Evolutionary conservation across 2,113 vertebrate species (phyloP), one percentile per base, ranked within the genome.

Genomic region (Symphodus melops): DNA sequence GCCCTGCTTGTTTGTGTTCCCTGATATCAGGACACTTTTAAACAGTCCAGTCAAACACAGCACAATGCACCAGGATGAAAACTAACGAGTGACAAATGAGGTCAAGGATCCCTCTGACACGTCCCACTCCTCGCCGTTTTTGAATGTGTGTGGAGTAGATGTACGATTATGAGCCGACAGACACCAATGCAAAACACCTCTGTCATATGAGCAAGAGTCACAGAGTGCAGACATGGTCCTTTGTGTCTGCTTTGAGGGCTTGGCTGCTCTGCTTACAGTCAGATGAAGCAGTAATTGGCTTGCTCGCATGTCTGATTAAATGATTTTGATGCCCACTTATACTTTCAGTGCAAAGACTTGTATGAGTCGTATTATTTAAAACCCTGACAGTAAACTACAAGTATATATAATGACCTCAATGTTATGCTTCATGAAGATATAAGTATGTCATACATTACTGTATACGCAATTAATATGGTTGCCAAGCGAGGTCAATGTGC

Each of bases 1-100:
- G 77, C 14, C 63, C 72, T 44, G 86, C 83, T 80, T 92, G 87
- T 93, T 93, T 92, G 89, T 88, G 82, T 88, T 86, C 68, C 68
- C 82, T 83, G 84, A 89, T 89, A 90, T 85, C 80, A 2, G 75
- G 67, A 88, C 84, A 83, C 87, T 81, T 90, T 92, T 83, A 89
- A 91, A 82, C 44, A 75, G 84, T 81, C 82, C 81, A 82, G 86
- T 87, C 79, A 82, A 70, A 90, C n/a, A 23, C 62, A 37, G 74
- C 83, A 87, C 92, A 84, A 87, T 85, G 85, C 58, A 14, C 75
- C 73, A 33, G 71, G 77, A 82, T 73, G 68, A 75, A 75, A 86
- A 83, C 75, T 76, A 58, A 56, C 72, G 33, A 65, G 36, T 87
- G 66, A 89, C 71, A 77, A 88, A 89, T 82, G 77, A 88, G 84